These are phyloP conservation scores for Alviniconcha marisindica DNA, from an alignment of 1,140 invertebrate species.

Conservation along the genomic window DNA sequence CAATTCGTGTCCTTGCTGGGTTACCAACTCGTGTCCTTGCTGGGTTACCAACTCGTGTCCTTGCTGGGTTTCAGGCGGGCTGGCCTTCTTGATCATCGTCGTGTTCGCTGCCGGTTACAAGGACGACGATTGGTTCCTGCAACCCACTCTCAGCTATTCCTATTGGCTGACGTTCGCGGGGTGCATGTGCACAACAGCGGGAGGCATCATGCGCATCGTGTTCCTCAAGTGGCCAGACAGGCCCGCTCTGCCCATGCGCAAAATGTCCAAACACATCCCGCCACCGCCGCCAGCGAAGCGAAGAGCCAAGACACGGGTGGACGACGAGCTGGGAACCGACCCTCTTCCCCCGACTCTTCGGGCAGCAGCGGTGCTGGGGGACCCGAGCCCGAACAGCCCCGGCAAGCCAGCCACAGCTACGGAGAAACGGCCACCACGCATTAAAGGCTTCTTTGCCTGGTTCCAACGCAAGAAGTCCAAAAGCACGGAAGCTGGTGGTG, in stretches of 20 bases:
- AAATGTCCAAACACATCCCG: neutral
- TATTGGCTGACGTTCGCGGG: conserved; percentile 14
- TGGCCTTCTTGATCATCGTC: neutral
- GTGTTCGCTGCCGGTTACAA: neutral
- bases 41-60: too few relatives aligned
- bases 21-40: too few relatives aligned
- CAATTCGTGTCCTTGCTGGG: too few relatives aligned
- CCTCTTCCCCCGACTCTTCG: too few relatives aligned
- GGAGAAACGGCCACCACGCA: too few relatives aligned
- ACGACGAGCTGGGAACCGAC: neutral
- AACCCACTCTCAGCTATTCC: neutral
- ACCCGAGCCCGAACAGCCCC: too few relatives aligned
- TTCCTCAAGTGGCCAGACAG: conserved; percentile 8
- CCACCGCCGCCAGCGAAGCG: neutral
- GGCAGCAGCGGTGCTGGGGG: too few relatives aligned
- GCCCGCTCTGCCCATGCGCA: neutral
- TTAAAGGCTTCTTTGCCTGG: too few relatives aligned
- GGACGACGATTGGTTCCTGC: conserved; percentile 18
- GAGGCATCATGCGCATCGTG: neutral
- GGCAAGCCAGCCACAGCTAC: too few relatives aligned
- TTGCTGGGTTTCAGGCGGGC: neutral
- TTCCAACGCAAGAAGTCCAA: too few relatives aligned
- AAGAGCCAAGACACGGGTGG: neutral
- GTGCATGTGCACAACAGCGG: neutral
- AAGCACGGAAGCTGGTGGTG: too few relatives aligned